Conservation (phyloP, 1,140 invertebrate species). For the Heliconius himera region DNA sequence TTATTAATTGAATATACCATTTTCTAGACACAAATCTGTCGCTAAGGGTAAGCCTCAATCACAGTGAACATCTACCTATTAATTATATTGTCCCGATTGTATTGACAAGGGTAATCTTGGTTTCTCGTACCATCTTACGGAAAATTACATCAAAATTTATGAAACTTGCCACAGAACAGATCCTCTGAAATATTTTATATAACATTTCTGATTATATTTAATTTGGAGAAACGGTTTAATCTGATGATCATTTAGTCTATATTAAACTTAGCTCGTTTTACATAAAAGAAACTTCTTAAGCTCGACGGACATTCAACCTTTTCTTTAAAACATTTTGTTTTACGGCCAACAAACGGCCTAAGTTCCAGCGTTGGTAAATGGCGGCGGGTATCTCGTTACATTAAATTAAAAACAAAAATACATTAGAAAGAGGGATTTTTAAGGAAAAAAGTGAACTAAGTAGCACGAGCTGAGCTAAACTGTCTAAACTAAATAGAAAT, state of each 20-base stretch:
- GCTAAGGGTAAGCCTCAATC: slow-evolving; percentile 1
- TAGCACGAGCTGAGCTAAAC: not conserved
- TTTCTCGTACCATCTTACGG: not conserved
- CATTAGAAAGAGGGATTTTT: slow-evolving; percentile 36
- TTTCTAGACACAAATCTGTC: slow-evolving; percentile 11
- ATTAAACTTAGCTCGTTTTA: slow-evolving; percentile 33
- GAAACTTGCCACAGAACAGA: not conserved
- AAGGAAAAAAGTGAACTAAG: slow-evolving; percentile 27
- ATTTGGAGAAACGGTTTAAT: slow-evolving; percentile 24
- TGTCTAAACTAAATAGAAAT: not conserved
- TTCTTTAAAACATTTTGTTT: slow-evolving; percentile 37
- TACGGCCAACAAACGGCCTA: slow-evolving; percentile 32
- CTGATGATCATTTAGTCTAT: slow-evolving; percentile 24
- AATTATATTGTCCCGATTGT: slow-evolving; percentile 14
- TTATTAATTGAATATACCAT: not conserved
- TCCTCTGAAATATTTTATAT: not conserved
- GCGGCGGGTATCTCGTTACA: slow-evolving; percentile 37
- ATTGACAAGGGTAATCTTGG: slow-evolving; percentile 17
- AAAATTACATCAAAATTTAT: not conserved
- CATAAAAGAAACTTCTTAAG: slow-evolving; percentile 38
- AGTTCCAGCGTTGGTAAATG: slow-evolving; percentile 28
- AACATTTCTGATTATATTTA: slow-evolving; percentile 23
- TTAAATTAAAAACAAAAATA: slow-evolving; percentile 47
- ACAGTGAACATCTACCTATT: slow-evolving; percentile 2
- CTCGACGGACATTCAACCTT: slow-evolving; percentile 31